Base-by-base conservation (phyloP, 2,888 invertebrate genomes). In the Dasysyrphus tricinctus region DNA sequence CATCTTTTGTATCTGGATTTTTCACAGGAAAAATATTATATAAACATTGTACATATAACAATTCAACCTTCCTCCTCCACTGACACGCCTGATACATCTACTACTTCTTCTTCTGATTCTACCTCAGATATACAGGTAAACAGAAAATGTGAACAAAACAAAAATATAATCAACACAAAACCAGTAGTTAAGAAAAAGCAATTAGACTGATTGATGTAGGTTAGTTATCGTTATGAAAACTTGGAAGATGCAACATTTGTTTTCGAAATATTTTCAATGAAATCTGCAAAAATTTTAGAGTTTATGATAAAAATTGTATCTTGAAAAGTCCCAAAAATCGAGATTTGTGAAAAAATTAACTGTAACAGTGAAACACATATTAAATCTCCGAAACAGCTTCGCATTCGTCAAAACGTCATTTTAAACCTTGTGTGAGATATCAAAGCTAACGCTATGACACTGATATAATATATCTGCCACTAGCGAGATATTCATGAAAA, bases 41-140 rank as follows among this genome's bases (percentile, higher is more conserved):
- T 91, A 90, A 91, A 90, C 89, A 89, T 92, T 91, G 92, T 91
- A 89, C 91, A 92, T 89, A 91, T 91, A 84, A 92, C 90, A 88
- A 90, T 91, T 85, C 90, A 92, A 89, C 91, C 91, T 88, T 69
- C 9, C 9, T 69, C 9, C 9, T 67, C 67, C 49, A 88, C 89
- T 89, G 90, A 89, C 88, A 81, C 88, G 47, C 72, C 84, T 63
- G 80, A 81, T 73, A 76, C 69, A 81, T 88, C 61, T 12, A 42
- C 14, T 74, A 49, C 88, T 79, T 56, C 88, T 79, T 56, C 88
- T 77, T 56, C 83, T 75, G 47, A 88, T 79, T 63, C 88, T 74
- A 72, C 87, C 79, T 76, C 87, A 69, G 61, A 88, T 80, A 74
- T 87, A 88, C 88, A 87, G 87, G 86, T 72, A 83, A 85, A 34